These are phyloP conservation scores for Aspidoscelis tigris DNA, from an alignment of 2,113 vertebrate species.

Conservation along the genomic window DNA sequence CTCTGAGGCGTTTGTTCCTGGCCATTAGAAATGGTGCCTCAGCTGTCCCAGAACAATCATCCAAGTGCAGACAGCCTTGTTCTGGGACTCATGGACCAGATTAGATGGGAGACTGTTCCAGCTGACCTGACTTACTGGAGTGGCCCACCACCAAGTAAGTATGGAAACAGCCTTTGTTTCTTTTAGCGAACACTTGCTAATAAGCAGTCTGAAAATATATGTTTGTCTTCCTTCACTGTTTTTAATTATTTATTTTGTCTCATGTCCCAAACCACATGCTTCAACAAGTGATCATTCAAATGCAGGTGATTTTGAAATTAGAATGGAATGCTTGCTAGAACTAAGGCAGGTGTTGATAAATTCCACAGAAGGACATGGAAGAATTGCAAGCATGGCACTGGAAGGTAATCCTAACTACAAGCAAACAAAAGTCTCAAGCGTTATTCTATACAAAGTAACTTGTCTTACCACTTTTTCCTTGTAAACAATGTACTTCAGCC, in stretches of 20 bases:
- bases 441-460: background rate
- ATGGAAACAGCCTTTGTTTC: background rate
- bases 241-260: background rate
- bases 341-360: background rate
- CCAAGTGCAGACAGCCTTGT: no score
- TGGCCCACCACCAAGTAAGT: no score
- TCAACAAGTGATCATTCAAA: background rate
- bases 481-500: slow-evolving; percentile 95
- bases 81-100: no score
- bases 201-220: background rate
- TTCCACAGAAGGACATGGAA: slow-evolving; percentile 17
- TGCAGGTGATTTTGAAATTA: background rate
- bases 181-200: background rate
- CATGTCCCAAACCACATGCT: background rate
- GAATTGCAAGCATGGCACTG: background rate
- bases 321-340: slow-evolving; percentile 37
- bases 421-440: background rate
- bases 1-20: no score
- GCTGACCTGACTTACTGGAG: no score
- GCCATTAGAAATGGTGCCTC: no score
- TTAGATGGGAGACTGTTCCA: no score
- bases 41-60: no score
- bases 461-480: slow-evolving; percentile 94
- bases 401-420: slow-evolving; percentile 8
- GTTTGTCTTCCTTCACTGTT: background rate